Conservation (phyloP, 2,113 vertebrate genomes). For the Entomyzon cyanotis region DNA sequence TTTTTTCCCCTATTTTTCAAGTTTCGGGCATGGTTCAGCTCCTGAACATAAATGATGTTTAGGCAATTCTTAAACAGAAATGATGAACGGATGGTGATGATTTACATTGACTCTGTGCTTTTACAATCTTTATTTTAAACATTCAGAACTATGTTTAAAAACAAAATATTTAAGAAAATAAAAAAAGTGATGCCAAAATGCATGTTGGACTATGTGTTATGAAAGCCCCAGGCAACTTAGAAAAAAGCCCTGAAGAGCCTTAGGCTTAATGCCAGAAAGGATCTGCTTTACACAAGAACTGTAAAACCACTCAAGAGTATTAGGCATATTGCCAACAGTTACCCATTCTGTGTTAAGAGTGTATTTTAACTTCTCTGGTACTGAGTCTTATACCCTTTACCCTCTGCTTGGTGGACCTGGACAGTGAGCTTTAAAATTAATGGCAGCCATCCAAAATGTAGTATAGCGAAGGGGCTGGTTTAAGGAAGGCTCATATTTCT, state of each 20-base stretch:
- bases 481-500: background rate
- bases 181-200: background rate
- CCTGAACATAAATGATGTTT: background rate
- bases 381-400: background rate
- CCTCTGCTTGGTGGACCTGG: background rate
- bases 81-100: background rate
- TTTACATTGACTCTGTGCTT: background rate
- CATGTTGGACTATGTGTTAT: background rate
- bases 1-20: background rate
- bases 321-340: constrained; percentile 3
- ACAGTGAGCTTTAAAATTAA: background rate
- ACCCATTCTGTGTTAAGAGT: background rate
- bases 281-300: background rate
- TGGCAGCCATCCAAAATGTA: background rate
- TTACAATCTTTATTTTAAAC: background rate
- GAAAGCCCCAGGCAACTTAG: background rate
- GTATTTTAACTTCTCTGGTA: constrained; percentile 18
- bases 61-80: background rate
- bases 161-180: constrained; percentile 10
- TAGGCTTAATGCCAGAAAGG: background rate
- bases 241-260: background rate
- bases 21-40: background rate
- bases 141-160: background rate
- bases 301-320: constrained; percentile 24
- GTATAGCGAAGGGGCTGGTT: background rate